Percentiles rank a stretch among this genome's conserved stretches.
Evolutionary conservation across 2,888 invertebrate genomes (phyloP).

Genomic region (Sphaeridia pumilis): DNA sequence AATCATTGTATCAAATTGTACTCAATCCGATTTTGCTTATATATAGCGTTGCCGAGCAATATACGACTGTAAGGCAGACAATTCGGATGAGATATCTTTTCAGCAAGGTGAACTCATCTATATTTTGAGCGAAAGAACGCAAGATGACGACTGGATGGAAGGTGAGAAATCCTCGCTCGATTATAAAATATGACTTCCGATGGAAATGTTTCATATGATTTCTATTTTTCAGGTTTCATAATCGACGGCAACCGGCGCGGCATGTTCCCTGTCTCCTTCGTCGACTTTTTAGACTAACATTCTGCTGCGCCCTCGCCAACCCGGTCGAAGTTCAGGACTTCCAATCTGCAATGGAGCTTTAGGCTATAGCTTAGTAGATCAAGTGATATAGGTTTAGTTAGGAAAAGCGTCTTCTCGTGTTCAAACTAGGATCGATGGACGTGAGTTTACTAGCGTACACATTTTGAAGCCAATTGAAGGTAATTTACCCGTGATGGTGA

Average conservation of each 20-base stretch:
- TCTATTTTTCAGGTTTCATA: constrained; percentile 20
- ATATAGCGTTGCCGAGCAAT: constrained; percentile 52
- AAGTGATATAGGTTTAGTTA: too few relatives aligned
- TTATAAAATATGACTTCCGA: neutral
- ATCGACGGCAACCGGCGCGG: constrained; percentile 46
- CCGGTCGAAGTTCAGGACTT: too few relatives aligned
- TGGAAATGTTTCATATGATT: neutral
- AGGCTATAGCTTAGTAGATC: too few relatives aligned
- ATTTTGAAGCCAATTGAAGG: too few relatives aligned
- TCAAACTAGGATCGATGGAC: too few relatives aligned
- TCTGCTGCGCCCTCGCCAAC: too few relatives aligned
- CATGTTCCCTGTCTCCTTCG: constrained; percentile 95
- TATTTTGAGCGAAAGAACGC: constrained; percentile 79
- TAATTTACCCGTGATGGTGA: too few relatives aligned
- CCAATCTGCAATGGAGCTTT: too few relatives aligned
- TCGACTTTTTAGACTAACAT: constrained; percentile 56
- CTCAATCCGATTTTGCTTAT: neutral
- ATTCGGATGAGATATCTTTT: constrained; percentile 92
- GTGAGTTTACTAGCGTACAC: too few relatives aligned
- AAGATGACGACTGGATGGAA: constrained; percentile 98
- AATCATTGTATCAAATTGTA: constrained; percentile 4
- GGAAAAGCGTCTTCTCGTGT: too few relatives aligned
- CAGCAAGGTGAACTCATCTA: constrained; percentile 88
- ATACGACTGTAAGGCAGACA: constrained; percentile 92
- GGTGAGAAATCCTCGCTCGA: constrained; percentile 54